A percentile compares a stretch with the other conserved stretches of the same genome.
phyloP scores from a whole-genome alignment of 2,888 invertebrate species.

The Mythimna albipuncta region DNA sequence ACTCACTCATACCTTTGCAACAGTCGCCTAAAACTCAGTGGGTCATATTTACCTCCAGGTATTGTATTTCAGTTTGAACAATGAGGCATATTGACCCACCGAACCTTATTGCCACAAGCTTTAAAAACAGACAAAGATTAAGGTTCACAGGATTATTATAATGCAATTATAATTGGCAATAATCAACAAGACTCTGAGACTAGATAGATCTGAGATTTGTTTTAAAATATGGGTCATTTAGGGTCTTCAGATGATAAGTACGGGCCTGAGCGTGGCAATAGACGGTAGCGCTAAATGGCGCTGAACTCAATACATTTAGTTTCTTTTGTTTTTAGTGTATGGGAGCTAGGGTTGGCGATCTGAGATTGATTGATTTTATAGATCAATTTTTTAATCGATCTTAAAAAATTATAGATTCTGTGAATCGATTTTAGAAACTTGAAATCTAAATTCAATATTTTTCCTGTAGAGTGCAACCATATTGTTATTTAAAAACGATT shows the following conservation, averaged over 20 bases:
- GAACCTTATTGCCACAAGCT: constrained; percentile 68
- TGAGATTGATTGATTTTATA: no score
- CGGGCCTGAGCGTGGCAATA: no score
- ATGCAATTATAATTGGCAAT: constrained; percentile 52
- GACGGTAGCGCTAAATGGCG: no score
- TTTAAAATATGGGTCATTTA: constrained; percentile 22
- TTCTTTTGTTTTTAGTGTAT: no score
- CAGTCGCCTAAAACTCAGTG: neutral
- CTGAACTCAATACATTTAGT: no score
- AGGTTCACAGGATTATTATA: constrained; percentile 49
- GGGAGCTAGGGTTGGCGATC: no score
- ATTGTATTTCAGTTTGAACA: constrained; percentile 24
- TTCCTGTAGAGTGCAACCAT: no score
- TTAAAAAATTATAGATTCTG: no score
- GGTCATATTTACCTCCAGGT: constrained; percentile 1
- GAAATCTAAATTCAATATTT: no score
- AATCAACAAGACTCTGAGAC: constrained; percentile 17
- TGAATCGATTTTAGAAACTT: no score
- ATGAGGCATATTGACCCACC: constrained; percentile 72
- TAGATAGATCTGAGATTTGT: constrained; percentile 29
- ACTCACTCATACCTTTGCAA: neutral
- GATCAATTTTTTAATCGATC: no score
- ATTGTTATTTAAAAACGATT: no score
- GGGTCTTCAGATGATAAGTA: constrained; percentile 3
- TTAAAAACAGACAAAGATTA: constrained; percentile 60